A percentile compares a stretch with the other conserved stretches of the same genome.
These are phyloP conservation scores for Drosophila neocordata DNA, from an alignment of 1,140 invertebrate species.

Conservation along the genomic window DNA sequence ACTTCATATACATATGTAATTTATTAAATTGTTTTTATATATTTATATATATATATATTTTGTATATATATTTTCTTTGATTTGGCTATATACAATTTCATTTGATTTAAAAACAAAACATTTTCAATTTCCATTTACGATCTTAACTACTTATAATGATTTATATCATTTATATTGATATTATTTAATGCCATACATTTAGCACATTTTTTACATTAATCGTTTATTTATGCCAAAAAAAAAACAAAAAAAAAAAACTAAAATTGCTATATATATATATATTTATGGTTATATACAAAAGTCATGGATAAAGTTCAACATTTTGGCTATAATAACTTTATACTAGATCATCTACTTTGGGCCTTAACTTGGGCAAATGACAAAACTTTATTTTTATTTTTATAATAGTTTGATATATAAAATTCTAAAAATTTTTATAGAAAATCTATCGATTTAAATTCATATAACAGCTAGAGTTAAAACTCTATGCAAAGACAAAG, in stretches of 20 bases:
- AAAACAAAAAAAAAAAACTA: not conserved
- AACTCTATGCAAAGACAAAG: too few species aligned
- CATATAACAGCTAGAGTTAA: too few species aligned
- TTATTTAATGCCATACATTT: not conserved
- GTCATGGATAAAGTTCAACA: not conserved
- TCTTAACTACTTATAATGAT: too few species aligned
- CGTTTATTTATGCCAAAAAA: not conserved
- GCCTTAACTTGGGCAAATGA: not conserved
- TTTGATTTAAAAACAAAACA: too few species aligned
- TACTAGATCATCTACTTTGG: not conserved
- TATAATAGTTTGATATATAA: too few species aligned
- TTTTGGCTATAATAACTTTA: not conserved
- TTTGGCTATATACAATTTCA: not conserved
- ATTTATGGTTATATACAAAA: not conserved
- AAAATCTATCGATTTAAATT: too few species aligned
- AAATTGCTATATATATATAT: too few species aligned
- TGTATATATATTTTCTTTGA: not conserved
- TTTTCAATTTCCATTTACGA: not conserved
- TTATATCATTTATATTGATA: not conserved
- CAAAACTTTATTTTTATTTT: too few species aligned
- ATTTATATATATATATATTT: slow-evolving; percentile 15
- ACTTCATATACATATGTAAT: not conserved
- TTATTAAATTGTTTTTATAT: slow-evolving; percentile 14
- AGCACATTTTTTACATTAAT: not conserved
- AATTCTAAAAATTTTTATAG: too few species aligned